Evolutionary conservation across 2,113 vertebrate species (phyloP).

Genomic region (Myotis yumanensis): DNA sequence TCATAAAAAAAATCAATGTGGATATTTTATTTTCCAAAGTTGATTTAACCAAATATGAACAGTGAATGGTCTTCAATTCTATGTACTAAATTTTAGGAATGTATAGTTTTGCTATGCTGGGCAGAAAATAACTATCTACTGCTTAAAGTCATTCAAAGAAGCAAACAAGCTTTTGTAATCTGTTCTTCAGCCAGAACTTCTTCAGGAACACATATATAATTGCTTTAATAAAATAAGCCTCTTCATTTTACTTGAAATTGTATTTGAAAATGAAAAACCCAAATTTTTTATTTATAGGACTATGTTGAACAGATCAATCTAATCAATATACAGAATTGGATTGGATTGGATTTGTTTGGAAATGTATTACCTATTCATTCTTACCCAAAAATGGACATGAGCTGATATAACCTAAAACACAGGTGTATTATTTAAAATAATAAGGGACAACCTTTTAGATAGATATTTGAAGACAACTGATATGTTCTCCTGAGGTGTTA

Average conservation of each 20-base stretch:
- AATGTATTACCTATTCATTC: background rate
- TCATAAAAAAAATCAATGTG: constrained; percentile 23
- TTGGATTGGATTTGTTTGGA: background rate
- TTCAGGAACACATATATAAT: background rate
- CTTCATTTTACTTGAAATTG: constrained; percentile 26
- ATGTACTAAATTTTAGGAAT: constrained; percentile 30
- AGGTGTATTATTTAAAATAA: background rate
- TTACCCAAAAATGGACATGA: background rate
- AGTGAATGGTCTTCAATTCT: background rate
- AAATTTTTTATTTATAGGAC: background rate
- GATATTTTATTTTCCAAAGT: constrained; percentile 54
- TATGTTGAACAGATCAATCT: background rate
- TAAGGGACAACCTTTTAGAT: background rate
- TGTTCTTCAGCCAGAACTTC: background rate
- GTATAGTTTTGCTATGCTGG: background rate
- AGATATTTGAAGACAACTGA: background rate
- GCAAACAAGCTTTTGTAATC: constrained; percentile 24
- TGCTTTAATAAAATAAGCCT: constrained; percentile 25
- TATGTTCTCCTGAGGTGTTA: background rate
- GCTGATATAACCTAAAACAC: background rate
- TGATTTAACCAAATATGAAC: constrained; percentile 36
- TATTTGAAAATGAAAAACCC: constrained; percentile 47
- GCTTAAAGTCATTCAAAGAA: constrained; percentile 20
- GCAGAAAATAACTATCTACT: background rate
- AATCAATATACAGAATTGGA: background rate